Percentiles rank a stretch among this genome's conserved stretches.
Evolutionary conservation across 2,113 vertebrate genomes (phyloP).

Genomic region (Podilymbus podiceps): DNA sequence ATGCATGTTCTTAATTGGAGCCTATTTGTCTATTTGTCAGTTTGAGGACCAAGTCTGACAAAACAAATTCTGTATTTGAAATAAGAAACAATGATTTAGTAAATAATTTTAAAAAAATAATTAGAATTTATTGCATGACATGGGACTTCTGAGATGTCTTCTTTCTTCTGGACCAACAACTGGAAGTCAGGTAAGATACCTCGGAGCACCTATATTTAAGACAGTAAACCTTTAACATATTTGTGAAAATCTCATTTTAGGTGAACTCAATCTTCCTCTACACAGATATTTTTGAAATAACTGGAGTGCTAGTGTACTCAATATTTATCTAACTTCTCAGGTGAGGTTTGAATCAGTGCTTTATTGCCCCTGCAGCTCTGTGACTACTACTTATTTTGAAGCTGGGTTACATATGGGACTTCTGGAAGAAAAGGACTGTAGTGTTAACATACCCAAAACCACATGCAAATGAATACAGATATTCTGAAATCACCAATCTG

Average conservation of each 20-base stretch:
- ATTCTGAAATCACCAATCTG: background rate
- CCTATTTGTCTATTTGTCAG: background rate
- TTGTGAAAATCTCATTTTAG: background rate
- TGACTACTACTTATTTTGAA: background rate
- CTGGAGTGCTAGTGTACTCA: background rate
- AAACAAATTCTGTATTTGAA: background rate
- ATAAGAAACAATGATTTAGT: background rate
- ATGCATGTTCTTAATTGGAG: fast-evolving
- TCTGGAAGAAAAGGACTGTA: background rate
- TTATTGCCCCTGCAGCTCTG: background rate
- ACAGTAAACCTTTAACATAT: background rate
- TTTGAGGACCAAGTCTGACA: background rate
- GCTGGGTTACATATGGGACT: background rate
- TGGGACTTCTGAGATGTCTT: background rate
- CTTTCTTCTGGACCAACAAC: background rate
- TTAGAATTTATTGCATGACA: background rate
- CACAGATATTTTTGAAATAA: background rate
- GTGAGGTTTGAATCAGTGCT: background rate
- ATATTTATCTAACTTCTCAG: background rate
- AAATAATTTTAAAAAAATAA: background rate
- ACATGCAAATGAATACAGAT: background rate
- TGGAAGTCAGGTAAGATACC: background rate
- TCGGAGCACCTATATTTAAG: background rate
- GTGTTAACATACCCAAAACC: background rate
- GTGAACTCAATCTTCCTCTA: background rate